phyloP scores from a whole-genome alignment of 2,113 vertebrate genomes.

The Scartelaos histophorus region DNA sequence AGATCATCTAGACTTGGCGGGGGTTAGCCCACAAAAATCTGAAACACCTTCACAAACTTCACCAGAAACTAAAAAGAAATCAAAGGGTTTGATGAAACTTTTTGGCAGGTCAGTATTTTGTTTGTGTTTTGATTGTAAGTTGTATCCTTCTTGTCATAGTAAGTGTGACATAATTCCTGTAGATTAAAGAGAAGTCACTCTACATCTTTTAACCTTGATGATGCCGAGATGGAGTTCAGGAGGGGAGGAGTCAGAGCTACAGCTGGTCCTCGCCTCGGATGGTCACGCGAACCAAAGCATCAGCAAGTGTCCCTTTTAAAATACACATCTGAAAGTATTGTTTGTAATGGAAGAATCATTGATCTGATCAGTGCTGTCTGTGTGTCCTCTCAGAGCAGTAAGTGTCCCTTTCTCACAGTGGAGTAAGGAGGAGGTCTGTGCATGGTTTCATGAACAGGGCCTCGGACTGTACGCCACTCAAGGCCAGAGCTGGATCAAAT shows the following conservation, averaged over 20 bases:
- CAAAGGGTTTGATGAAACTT: conserved; percentile 89
- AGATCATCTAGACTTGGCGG: conserved; percentile 88
- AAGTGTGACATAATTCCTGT: background rate
- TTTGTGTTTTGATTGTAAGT: background rate
- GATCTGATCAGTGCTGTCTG: background rate
- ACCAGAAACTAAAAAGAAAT: conserved; percentile 89
- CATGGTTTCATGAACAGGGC: conserved; percentile 91
- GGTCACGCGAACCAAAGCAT: conserved; percentile 88
- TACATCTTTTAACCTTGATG: conserved; percentile 88
- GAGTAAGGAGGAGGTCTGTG: conserved; percentile 90
- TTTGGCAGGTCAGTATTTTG: conserved; percentile 83
- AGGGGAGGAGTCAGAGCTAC: conserved; percentile 94
- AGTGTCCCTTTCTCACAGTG: conserved; percentile 90
- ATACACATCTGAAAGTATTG: background rate
- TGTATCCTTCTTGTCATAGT: conserved; percentile 27
- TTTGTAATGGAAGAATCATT: background rate
- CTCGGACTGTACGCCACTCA: conserved; percentile 82
- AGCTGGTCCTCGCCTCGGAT: conserved; percentile 89
- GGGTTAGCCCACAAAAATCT: conserved; percentile 66
- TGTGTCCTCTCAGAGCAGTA: conserved; percentile 73
- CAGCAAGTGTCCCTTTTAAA: conserved; percentile 70
- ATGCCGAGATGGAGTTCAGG: conserved; percentile 87
- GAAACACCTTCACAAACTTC: conserved; percentile 77
- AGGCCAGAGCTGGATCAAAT: conserved; percentile 89
- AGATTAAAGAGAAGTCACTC: conserved; percentile 95